Evolutionary conservation across 2,113 vertebrate genomes (phyloP).

Genomic region (Uria aalge): DNA sequence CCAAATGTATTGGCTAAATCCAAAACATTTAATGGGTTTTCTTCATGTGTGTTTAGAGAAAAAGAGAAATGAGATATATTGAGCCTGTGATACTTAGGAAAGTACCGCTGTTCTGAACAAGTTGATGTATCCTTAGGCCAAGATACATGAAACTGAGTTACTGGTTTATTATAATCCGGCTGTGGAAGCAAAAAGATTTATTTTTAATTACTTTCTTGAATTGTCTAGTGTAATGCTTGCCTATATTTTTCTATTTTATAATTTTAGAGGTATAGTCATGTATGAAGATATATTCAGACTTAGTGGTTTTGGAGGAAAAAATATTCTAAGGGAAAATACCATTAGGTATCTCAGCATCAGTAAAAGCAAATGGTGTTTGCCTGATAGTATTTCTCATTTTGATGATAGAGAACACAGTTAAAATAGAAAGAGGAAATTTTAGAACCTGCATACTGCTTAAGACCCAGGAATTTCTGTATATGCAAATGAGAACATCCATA

Average conservation of each 20-base stretch:
- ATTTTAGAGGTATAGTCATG: not conserved
- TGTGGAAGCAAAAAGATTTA: not conserved
- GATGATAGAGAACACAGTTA: not conserved
- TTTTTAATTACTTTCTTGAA: not conserved
- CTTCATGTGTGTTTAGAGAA: not conserved
- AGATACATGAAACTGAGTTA: not conserved
- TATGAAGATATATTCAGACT: not conserved
- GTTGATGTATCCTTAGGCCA: not conserved
- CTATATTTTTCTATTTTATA: not conserved
- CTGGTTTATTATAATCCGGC: not conserved
- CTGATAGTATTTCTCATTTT: not conserved
- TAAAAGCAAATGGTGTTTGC: not conserved
- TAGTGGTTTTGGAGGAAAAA: not conserved
- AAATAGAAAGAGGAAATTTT: not conserved
- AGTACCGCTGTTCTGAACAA: not conserved
- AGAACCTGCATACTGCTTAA: not conserved
- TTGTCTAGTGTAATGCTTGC: not conserved
- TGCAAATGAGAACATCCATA: not conserved
- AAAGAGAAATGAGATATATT: not conserved
- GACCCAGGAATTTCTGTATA: not conserved
- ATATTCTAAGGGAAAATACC: not conserved
- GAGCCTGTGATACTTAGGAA: not conserved
- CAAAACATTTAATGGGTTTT: not conserved
- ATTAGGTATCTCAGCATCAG: not conserved
- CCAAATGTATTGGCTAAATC: slow-evolving; percentile 12